Percentiles rank a stretch among this genome's conserved stretches.
phyloP scores from a whole-genome alignment of 1,140 invertebrate genomes.

The Lethrus apterus region DNA sequence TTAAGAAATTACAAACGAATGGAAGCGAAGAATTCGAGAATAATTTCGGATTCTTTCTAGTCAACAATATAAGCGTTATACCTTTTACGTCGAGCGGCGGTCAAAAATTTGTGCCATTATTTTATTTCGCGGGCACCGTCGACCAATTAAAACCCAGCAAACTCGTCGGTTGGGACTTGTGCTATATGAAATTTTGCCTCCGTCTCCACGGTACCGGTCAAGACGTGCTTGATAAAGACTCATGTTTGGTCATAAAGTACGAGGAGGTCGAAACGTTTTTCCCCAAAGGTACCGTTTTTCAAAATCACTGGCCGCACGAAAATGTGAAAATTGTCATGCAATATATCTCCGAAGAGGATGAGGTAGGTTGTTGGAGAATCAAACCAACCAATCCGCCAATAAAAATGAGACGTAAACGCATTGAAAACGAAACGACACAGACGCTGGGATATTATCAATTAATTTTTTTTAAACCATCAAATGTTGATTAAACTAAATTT shows the following conservation, averaged over 20 bases:
- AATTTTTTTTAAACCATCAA: too few species aligned
- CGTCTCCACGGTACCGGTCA: constrained; percentile 87
- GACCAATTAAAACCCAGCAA: constrained; percentile 79
- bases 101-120: constrained; percentile 83
- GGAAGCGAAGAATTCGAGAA: constrained; percentile 60
- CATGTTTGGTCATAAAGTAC: constrained; percentile 80
- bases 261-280: constrained; percentile 87
- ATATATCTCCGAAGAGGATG: too few species aligned
- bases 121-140: constrained; percentile 88
- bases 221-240: constrained; percentile 82
- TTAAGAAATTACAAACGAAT: constrained; percentile 66
- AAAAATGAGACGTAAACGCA: too few species aligned
- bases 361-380: too few species aligned
- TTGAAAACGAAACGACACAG: too few species aligned
- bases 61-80: constrained; percentile 89
- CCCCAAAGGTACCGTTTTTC: constrained; percentile 77
- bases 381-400: too few species aligned
- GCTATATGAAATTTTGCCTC: constrained; percentile 89
- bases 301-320: constrained; percentile 88
- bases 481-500: too few species aligned
- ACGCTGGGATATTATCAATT: too few species aligned
- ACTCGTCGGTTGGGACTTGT: constrained; percentile 82
- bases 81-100: constrained; percentile 80
- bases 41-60: constrained; percentile 87
- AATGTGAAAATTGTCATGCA: too few species aligned